Evolutionary conservation across 2,113 vertebrate genomes (phyloP).

Genomic region (Tetrao urogallus): DNA sequence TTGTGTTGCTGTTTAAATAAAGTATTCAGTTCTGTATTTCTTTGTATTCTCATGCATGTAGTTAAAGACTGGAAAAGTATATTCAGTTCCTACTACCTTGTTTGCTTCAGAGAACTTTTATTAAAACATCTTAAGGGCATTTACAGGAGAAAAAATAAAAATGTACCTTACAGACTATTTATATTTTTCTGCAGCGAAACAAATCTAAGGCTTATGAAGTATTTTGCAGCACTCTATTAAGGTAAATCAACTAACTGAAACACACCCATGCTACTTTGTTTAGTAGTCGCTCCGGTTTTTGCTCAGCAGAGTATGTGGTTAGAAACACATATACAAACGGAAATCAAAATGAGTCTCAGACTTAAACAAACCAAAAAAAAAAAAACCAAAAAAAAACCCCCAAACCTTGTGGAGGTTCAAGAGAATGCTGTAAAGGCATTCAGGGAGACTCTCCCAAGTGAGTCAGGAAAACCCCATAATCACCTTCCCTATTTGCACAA

Average conservation of each 20-base stretch:
- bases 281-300: constrained; percentile 33
- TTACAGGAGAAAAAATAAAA: neutral
- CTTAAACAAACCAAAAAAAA: neutral
- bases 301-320: constrained; percentile 37
- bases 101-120: neutral
- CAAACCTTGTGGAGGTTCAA: neutral
- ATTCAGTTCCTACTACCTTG: neutral
- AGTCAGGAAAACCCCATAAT: neutral
- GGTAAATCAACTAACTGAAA: constrained; percentile 2
- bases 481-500: neutral
- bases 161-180: neutral
- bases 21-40: neutral
- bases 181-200: neutral
- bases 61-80: neutral
- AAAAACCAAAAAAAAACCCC: neutral
- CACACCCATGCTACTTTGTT: constrained; percentile 26
- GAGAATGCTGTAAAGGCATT: neutral
- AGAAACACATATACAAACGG: constrained; percentile 45
- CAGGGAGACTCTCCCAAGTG: neutral
- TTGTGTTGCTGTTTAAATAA: neutral
- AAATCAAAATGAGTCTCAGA: constrained; percentile 55
- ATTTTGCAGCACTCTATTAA: constrained; percentile 5
- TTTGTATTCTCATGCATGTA: neutral
- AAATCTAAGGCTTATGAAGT: neutral
- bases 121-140: neutral